phyloP scores from a whole-genome alignment of 2,797 vertebrate genomes.

The Florisuga fusca region DNA sequence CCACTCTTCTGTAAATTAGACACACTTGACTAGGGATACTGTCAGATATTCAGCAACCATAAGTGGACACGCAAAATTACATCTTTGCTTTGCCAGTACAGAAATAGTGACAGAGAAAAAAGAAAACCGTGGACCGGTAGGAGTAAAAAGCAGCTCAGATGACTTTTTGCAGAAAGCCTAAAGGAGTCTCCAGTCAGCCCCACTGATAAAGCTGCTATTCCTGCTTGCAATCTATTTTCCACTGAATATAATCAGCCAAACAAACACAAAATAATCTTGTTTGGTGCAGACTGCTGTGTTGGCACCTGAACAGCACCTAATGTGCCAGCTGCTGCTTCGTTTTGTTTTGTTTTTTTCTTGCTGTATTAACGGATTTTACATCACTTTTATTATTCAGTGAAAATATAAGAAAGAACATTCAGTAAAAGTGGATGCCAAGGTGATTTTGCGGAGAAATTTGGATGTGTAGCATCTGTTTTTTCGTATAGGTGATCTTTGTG shows the following conservation, averaged over 20 bases:
- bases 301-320: constrained; percentile 72
- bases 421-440: neutral
- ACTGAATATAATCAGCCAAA: constrained; percentile 66
- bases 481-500: neutral
- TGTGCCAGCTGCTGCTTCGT: constrained; percentile 73
- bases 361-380: constrained; percentile 72
- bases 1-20: neutral
- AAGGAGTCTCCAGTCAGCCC: neutral
- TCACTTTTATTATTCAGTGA: constrained; percentile 56
- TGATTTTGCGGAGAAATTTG: constrained; percentile 19
- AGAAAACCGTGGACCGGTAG: neutral
- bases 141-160: neutral
- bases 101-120: neutral
- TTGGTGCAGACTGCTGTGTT: constrained; percentile 70
- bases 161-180: constrained; percentile 25
- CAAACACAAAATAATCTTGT: constrained; percentile 76
- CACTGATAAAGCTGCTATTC: constrained; percentile 28
- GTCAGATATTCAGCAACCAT: neutral
- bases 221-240: constrained; percentile 45
- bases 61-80: neutral
- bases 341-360: constrained; percentile 63
- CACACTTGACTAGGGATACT: neutral
- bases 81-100: neutral
- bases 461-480: neutral
- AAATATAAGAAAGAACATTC: constrained; percentile 47